phyloP scores from a whole-genome alignment of 1,140 invertebrate genomes.

The Drosophila lowei region DNA sequence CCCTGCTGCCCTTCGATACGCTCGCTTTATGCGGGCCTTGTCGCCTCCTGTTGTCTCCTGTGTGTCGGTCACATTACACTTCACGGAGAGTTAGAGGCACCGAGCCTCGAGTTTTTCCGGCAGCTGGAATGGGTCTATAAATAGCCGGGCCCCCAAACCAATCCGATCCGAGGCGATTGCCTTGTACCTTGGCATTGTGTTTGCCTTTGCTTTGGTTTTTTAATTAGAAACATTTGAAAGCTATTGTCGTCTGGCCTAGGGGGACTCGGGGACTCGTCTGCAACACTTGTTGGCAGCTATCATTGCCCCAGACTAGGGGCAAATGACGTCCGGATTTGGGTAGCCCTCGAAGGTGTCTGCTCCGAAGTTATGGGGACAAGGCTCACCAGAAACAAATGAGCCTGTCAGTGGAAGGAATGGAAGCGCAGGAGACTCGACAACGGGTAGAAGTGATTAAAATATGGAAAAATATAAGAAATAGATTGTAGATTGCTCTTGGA shows the following conservation, averaged over 20 bases:
- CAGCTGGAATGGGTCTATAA: conserved; percentile 62
- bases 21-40: no score
- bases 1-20: no score
- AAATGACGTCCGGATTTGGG: conserved; percentile 46
- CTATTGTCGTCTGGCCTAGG: conserved; percentile 56
- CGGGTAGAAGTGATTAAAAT: conserved; percentile 28
- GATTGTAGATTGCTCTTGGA: background rate
- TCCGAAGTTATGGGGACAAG: conserved; percentile 30
- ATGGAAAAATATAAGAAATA: conserved; percentile 9
- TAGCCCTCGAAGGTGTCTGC: background rate
- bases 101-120: conserved; percentile 27
- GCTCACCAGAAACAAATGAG: conserved; percentile 72
- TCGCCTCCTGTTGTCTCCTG: conserved; percentile 11
- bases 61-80: conserved; percentile 63
- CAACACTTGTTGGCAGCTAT: conserved; percentile 75
- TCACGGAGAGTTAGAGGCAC: conserved; percentile 63
- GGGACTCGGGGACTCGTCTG: background rate
- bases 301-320: conserved; percentile 53
- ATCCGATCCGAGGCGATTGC: no score
- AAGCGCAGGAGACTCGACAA: conserved; percentile 28
- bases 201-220: conserved; percentile 44
- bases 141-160: conserved; percentile 21
- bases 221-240: conserved; percentile 80
- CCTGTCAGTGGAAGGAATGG: conserved; percentile 52
- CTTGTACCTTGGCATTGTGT: conserved; percentile 28